phyloP scores from a whole-genome alignment of 2,888 invertebrate genomes.

The Panzeria rudis region DNA sequence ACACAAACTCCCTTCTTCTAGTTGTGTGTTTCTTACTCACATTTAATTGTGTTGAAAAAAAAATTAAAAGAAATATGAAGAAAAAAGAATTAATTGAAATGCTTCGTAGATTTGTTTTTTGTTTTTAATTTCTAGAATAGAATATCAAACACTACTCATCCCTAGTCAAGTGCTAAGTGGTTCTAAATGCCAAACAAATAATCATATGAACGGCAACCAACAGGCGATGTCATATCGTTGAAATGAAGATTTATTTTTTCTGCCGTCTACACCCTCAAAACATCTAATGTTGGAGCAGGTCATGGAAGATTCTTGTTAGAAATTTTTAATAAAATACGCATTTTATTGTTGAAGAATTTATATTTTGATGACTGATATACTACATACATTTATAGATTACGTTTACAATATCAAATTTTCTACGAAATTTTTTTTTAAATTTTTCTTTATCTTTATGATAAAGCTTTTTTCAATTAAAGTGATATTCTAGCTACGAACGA shows the following conservation, averaged over 20 bases:
- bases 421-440: too few species aligned
- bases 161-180: constrained; percentile 30
- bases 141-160: constrained; percentile 17
- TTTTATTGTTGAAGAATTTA: constrained; percentile 6
- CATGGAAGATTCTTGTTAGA: constrained; percentile 49
- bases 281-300: constrained; percentile 53
- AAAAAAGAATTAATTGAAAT: constrained; percentile 72
- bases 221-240: constrained; percentile 8
- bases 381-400: background rate
- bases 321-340: constrained; percentile 23
- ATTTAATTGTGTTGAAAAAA: constrained; percentile 6
- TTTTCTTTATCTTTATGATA: too few species aligned
- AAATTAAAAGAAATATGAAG: background rate
- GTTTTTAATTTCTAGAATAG: constrained; percentile 17
- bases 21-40: background rate
- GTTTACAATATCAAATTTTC: too few species aligned
- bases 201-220: background rate
- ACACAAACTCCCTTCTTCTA: background rate
- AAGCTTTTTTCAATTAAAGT: too few species aligned
- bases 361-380: constrained; percentile 36
- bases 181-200: background rate
- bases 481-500: too few species aligned
- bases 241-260: constrained; percentile 24
- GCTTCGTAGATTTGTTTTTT: constrained; percentile 41
- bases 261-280: background rate